A percentile compares a stretch with the other conserved stretches of the same genome.
These are phyloP conservation scores for Agonopterix alstromeriana DNA, from an alignment of 2,888 invertebrate species.

Conservation along the genomic window DNA sequence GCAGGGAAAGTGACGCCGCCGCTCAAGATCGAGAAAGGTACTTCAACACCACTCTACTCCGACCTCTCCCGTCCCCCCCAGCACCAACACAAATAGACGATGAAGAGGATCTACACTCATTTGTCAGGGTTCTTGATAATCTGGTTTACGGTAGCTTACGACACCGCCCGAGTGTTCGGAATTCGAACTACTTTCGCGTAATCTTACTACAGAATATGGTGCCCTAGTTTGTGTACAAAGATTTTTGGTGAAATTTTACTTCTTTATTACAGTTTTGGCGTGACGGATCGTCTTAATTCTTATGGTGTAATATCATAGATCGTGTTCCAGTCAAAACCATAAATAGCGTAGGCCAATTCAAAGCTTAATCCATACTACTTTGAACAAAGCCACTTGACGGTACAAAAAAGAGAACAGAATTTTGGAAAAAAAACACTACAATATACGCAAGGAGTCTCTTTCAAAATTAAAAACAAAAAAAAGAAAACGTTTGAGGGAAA, in stretches of 20 bases:
- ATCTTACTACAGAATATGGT: slow-evolving; percentile 58
- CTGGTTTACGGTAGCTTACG: slow-evolving; percentile 56
- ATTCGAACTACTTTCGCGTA: slow-evolving; percentile 75
- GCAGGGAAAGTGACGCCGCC: slow-evolving; percentile 71
- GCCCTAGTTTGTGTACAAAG: slow-evolving; percentile 40
- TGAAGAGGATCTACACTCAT: slow-evolving; percentile 28
- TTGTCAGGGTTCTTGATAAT: slow-evolving; percentile 39
- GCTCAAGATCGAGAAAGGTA: slow-evolving; percentile 73
- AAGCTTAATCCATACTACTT: too few species aligned
- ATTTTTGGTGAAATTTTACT: neutral
- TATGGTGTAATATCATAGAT: too few species aligned
- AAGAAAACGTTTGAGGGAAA: too few species aligned
- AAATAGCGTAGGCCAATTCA: too few species aligned
- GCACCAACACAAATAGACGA: slow-evolving; percentile 18
- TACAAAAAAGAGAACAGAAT: too few species aligned
- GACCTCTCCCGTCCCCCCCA: slow-evolving; percentile 46
- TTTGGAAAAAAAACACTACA: too few species aligned
- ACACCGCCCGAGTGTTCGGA: slow-evolving; percentile 61
- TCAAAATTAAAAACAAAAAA: too few species aligned
- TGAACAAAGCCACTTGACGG: too few species aligned
- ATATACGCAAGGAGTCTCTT: too few species aligned
- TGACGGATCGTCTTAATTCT: too few species aligned
- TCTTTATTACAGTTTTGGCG: neutral
- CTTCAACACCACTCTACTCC: slow-evolving; percentile 45
- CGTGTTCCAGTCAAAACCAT: too few species aligned